Evolutionary conservation across 1,140 invertebrate genomes (phyloP).

Genomic region (Pygmarrhopalites habei): DNA sequence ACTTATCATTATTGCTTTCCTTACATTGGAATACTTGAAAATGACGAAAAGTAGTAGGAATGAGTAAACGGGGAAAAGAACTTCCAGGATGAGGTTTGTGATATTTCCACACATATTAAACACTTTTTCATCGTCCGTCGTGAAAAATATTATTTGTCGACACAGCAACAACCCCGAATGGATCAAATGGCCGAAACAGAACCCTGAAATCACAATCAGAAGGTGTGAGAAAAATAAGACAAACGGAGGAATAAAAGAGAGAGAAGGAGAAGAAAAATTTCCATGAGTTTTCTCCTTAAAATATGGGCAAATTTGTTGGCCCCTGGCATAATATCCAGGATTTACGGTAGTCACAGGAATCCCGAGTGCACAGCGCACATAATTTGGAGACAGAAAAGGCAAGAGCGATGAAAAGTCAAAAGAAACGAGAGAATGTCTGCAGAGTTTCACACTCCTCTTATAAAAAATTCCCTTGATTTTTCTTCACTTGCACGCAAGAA

Average conservation of each 20-base stretch:
- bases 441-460: no score
- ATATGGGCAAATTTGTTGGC: no score
- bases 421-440: no score
- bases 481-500: no score
- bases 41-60: conserved; percentile 64
- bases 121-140: conserved; percentile 45
- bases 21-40: conserved; percentile 70
- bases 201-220: conserved; percentile 46
- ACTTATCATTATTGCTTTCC: conserved; percentile 38
- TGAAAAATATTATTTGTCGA: conserved; percentile 55
- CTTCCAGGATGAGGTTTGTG: conserved; percentile 50
- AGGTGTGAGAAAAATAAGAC: not conserved
- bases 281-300: no score
- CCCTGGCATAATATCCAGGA: no score
- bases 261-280: conserved; percentile 11
- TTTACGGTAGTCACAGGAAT: no score
- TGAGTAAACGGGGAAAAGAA: conserved; percentile 59
- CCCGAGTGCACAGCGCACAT: no score
- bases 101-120: conserved; percentile 47
- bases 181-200: conserved; percentile 63
- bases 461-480: no score
- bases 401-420: no score
- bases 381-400: no score
- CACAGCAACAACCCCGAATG: conserved; percentile 58
- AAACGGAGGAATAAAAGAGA: not conserved